Evolutionary conservation across 2,888 invertebrate species (phyloP), one percentile per base, ranked within the genome.

Genomic region (Heteromurus nitidus): DNA sequence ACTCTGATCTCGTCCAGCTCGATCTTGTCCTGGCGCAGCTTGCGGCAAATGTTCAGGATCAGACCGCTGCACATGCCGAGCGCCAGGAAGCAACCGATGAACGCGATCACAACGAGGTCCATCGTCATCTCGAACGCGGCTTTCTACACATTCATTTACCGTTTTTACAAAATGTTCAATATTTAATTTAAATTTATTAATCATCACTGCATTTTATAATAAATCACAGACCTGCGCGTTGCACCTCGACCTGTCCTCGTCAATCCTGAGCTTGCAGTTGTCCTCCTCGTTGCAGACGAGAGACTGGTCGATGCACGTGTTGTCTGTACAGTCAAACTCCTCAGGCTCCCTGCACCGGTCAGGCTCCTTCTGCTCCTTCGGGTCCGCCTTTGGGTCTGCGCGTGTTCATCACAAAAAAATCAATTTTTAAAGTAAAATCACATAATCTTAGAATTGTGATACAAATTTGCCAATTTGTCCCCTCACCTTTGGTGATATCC

Each of bases 21-120:
- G 42, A 67, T 53, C 36, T 82, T 80, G 90, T 96, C 96, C 89
- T 94, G 93, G 88, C 95, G 92, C 47, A 97, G 92, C 89, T 97
- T 96, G 87, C 94, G 92, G 85, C 95, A 92, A 89, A 96, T 96
- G 88, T 96, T 96, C 90, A 95, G 95, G 84, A 96, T 91, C 90
- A 96, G 95, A 53, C 96, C 95, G 88, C 95, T 93, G 88, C 95
- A 94, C 94, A 97, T 95, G 30, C 96, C 95, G 53, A 94, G 93
- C 72, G 97, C 92, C 84, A 97, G 95, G 77, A 96, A 90, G 24
- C 95, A 94, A 89, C 96, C 96, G 79, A 97, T 94, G 30, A 96
- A 92, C 88, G 97, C 92, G 85, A 97, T 96, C 88, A 96, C 94
- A 89, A 95, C 91, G 88, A 96, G 95, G 89, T 96, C 88, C 69